Evolutionary conservation across 2,888 invertebrate genomes (phyloP).

Genomic region (Craniophora ligustri): DNA sequence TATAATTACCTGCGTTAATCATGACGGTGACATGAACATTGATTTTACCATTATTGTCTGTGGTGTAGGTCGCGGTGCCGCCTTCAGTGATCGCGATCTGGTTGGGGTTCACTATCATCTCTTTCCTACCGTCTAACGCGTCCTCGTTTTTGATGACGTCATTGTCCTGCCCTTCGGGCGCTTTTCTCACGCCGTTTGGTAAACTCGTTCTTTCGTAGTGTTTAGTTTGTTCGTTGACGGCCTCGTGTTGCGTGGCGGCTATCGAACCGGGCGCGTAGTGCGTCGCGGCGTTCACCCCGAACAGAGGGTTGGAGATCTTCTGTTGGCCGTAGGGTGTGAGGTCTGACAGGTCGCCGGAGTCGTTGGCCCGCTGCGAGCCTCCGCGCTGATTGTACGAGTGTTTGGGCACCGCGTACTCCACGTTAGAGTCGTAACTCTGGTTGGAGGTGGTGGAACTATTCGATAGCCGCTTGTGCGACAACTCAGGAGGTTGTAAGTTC

Average conservation of each 20-base stretch:
- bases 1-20: slow-evolving; percentile 92
- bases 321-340: slow-evolving; percentile 66
- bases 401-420: slow-evolving; percentile 81
- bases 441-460: slow-evolving; percentile 83
- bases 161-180: slow-evolving; percentile 95
- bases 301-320: slow-evolving; percentile 81
- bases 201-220: slow-evolving; percentile 72
- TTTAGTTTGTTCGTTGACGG: slow-evolving; percentile 67
- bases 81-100: slow-evolving; percentile 85
- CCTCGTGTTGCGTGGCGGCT: slow-evolving; percentile 56
- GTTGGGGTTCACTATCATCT: slow-evolving; percentile 80
- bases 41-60: slow-evolving; percentile 95
- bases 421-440: slow-evolving; percentile 83
- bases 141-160: slow-evolving; percentile 90
- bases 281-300: slow-evolving; percentile 84
- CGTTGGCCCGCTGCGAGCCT: slow-evolving; percentile 63
- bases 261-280: slow-evolving; percentile 80
- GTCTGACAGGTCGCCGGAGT: slow-evolving; percentile 70
- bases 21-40: slow-evolving; percentile 96
- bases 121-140: slow-evolving; percentile 89
- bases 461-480: slow-evolving; percentile 80
- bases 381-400: slow-evolving; percentile 73
- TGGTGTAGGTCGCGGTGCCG: slow-evolving; percentile 89
- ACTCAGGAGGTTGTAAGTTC: slow-evolving; percentile 73
- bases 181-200: slow-evolving; percentile 89